Evolutionary conservation across 2,888 invertebrate species (phyloP).

Genomic region (Apodemia mormo): DNA sequence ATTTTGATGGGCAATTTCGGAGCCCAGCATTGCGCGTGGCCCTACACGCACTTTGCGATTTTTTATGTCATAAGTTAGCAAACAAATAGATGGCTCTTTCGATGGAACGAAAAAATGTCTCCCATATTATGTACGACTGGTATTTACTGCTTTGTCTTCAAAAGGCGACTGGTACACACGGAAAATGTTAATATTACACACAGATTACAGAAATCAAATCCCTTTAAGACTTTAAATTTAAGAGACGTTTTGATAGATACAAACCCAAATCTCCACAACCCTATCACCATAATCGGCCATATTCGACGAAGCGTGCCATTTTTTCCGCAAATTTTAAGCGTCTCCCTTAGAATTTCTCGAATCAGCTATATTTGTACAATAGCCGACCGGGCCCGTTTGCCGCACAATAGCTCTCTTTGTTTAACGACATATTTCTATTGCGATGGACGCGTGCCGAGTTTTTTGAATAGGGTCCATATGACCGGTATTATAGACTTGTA

Average conservation of each 20-base stretch:
- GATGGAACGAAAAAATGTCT: no score
- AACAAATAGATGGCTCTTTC: no score
- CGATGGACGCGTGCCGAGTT: constrained; percentile 62
- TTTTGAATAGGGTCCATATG: constrained; percentile 60
- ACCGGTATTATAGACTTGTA: constrained; percentile 40
- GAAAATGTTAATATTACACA: no score
- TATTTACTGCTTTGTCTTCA: no score
- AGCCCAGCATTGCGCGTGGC: no score
- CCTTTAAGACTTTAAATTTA: no score
- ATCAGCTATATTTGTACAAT: constrained; percentile 72
- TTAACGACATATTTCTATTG: constrained; percentile 75
- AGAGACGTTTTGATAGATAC: neutral
- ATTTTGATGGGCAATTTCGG: no score
- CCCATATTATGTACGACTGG: no score
- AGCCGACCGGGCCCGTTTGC: constrained; percentile 63
- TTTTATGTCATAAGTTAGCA: no score
- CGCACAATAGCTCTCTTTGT: constrained; percentile 68
- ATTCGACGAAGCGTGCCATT: constrained; percentile 56
- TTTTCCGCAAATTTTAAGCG: constrained; percentile 76
- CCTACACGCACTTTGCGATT: no score
- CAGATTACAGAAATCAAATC: no score
- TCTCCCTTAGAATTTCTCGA: constrained; percentile 64
- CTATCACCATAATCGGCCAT: constrained; percentile 55
- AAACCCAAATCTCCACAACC: constrained; percentile 49
- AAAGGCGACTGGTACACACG: no score